Base-by-base conservation (phyloP, 2,113 vertebrate species). In the Pipra filicauda region DNA sequence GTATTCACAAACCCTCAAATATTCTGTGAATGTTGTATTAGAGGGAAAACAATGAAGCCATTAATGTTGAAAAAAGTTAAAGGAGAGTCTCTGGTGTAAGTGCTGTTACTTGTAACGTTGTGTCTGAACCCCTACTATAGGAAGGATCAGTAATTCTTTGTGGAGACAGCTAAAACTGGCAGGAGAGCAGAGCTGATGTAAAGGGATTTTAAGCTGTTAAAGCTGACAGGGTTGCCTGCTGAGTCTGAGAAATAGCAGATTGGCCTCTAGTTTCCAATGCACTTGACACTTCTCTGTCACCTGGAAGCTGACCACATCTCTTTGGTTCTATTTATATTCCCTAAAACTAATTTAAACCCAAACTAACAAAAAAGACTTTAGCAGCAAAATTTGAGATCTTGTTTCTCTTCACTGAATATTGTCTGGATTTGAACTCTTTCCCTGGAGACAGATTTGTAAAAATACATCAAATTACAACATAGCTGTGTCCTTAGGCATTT, bases 161-260 rank as follows among this genome's bases (percentile, higher is more conserved):
- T 35, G 58, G 71, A 79, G 35, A 11, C 8, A 23, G 5, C 59
- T 79, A 19, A 31, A 88, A 82, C 54, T 69, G 74, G 41, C 2
- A 13, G 58, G 70, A 91, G 21, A 78, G 43, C 33, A 33, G 49
- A 82, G 49, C 37, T 91, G 62, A 35, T 66, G 41, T 51, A 14
- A 78, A 55, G 44, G 49, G 73, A n/a, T 88, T 94, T 91, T 79
- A 85, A 88, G 43, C 64, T 3, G 5, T 72, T 31, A 61, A 44
- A 91, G 46, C 51, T 88, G 71, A 78, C 44, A 73, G 74, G 15
- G 11, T 43, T 95, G 58, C 37, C 33, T 83, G 77, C 74, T 85
- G 94, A 88, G 51, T 88, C 86, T 88, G 74, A 79, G 75, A 88
- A 94, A 59, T 3, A 85, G 78, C 78, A 90, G 75, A 51, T 58